Percentiles rank a stretch among this genome's conserved stretches.
These are phyloP conservation scores for Lasioglossum baleicum DNA, from an alignment of 1,140 invertebrate species.

Conservation along the genomic window DNA sequence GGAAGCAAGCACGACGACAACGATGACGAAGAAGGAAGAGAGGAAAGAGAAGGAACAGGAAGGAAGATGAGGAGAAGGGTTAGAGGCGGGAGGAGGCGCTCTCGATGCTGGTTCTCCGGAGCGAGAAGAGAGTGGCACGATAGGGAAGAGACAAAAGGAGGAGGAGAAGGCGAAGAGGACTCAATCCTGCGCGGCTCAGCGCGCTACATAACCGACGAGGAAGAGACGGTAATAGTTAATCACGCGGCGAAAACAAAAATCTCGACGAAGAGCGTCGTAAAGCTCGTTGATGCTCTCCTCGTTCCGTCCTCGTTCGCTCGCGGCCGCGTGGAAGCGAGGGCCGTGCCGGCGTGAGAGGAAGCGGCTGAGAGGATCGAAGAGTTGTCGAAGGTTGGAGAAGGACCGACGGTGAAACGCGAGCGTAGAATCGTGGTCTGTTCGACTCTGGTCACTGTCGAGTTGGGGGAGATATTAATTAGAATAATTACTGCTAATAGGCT, in stretches of 20 bases:
- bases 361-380: too few species aligned
- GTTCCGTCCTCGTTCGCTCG: conserved; percentile 9
- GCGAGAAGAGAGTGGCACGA: too few species aligned
- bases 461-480: conserved; percentile 79
- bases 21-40: too few species aligned
- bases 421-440: conserved; percentile 20
- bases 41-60: too few species aligned
- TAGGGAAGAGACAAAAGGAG: conserved; percentile 52
- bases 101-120: too few species aligned
- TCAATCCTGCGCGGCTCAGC: conserved; percentile 71
- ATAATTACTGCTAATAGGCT: conserved; percentile 80
- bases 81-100: too few species aligned
- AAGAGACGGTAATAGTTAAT: conserved; percentile 78
- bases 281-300: conserved; percentile 59
- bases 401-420: too few species aligned
- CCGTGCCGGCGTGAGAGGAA: conserved; percentile 7
- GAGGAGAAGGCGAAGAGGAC: conserved; percentile 67
- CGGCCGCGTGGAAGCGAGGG: conserved; percentile 39
- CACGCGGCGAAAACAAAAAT: conserved; percentile 75
- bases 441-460: conserved; percentile 46
- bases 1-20: too few species aligned
- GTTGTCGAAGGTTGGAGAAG: too few species aligned
- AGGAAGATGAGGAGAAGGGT: too few species aligned
- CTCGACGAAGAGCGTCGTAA: conserved; percentile 71
- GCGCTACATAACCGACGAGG: conserved; percentile 67